Evolutionary conservation across 2,113 vertebrate genomes (phyloP).

Genomic region (Coryphaenoides rupestris): DNA sequence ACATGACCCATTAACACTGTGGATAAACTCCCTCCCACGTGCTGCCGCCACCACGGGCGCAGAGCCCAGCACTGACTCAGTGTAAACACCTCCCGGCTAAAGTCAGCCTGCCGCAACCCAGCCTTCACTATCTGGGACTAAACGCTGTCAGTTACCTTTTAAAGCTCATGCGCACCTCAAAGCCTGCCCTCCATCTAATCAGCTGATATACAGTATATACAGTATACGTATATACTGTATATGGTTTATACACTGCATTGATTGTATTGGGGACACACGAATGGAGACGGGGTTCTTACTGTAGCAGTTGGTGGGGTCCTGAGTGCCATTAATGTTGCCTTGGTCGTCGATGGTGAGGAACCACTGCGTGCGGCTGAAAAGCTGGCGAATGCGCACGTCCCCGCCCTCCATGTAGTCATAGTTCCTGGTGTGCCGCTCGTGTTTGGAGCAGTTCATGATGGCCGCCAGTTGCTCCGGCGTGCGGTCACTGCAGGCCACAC

Average conservation of each 20-base stretch:
- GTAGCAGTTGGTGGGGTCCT: constrained; percentile 91
- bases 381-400: constrained; percentile 93
- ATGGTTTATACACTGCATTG: too few species aligned
- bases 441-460: constrained; percentile 95
- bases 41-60: constrained; percentile 25
- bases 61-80: constrained; percentile 8
- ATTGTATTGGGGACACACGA: too few species aligned
- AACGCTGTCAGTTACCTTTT: too few species aligned
- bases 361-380: constrained; percentile 97
- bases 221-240: too few species aligned
- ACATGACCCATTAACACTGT: constrained; percentile 38
- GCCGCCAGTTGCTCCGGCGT: constrained; percentile 91
- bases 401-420: constrained; percentile 99
- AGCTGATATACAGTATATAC: too few species aligned
- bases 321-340: constrained; percentile 93
- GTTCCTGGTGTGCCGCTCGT: constrained; percentile 92
- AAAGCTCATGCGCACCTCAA: too few species aligned
- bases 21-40: constrained; percentile 33
- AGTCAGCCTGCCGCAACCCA: not conserved
- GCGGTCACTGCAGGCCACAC: constrained; percentile 91
- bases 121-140: not conserved
- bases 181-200: too few species aligned
- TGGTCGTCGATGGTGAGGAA: constrained; percentile 93
- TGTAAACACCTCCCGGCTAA: constrained; percentile 10
- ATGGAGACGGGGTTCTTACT: constrained; percentile 76